These are phyloP conservation scores for Procambarus virginalis DNA, from an alignment of 1,140 invertebrate species.

Conservation along the genomic window DNA sequence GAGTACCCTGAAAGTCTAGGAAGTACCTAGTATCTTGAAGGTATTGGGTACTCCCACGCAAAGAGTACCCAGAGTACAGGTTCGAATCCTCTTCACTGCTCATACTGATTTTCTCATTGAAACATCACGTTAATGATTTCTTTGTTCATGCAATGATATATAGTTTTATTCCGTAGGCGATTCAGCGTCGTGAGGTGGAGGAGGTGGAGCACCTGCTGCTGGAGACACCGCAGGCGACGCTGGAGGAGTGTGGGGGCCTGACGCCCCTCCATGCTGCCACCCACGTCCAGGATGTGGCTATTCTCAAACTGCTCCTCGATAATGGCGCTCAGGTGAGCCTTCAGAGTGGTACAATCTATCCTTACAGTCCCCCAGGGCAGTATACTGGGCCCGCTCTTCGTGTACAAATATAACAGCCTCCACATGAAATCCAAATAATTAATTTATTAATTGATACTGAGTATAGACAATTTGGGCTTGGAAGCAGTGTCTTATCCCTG, in stretches of 20 bases:
- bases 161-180: neutral
- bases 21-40: too few relatives aligned
- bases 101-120: too few relatives aligned
- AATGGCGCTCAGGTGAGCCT: neutral
- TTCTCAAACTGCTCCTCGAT: constrained; percentile 7
- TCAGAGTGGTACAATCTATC: neutral
- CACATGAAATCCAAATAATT: neutral
- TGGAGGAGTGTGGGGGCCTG: neutral
- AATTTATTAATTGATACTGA: neutral
- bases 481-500: neutral
- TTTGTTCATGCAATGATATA: too few relatives aligned
- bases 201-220: neutral
- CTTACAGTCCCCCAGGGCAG: neutral
- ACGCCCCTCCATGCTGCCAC: constrained; percentile 13
- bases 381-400: neutral
- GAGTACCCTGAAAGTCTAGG: too few relatives aligned
- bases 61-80: too few relatives aligned
- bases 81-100: too few relatives aligned
- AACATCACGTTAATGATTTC: too few relatives aligned
- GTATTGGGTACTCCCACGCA: too few relatives aligned
- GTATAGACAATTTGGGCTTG: neutral
- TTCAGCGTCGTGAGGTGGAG: constrained; percentile 14
- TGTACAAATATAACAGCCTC: neutral
- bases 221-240: neutral
- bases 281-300: neutral